These are phyloP conservation scores for Aldabrachelys gigantea DNA, from an alignment of 2,113 vertebrate genomes.

Conservation along the genomic window DNA sequence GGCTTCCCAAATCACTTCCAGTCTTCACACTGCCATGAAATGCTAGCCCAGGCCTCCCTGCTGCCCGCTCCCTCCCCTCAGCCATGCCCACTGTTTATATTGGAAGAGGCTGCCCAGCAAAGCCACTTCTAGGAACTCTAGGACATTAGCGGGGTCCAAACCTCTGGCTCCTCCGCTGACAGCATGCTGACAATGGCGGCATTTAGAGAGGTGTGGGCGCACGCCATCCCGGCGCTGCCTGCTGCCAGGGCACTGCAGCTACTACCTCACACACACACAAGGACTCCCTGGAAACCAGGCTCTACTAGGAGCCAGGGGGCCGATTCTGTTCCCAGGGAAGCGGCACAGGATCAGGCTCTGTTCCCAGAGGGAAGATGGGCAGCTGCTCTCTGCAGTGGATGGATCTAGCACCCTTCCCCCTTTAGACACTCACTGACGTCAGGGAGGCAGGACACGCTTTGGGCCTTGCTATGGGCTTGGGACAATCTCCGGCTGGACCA, in stretches of 20 bases:
- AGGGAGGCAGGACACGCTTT: background rate
- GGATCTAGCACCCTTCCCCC: background rate
- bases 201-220: background rate
- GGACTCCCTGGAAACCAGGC: background rate
- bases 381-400: background rate
- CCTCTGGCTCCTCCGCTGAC: background rate
- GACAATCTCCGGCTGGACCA: fast-evolving
- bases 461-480: background rate
- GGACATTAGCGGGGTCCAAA: background rate
- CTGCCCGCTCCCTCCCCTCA: background rate
- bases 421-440: background rate
- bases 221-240: too few species aligned
- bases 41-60: background rate
- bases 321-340: background rate
- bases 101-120: background rate
- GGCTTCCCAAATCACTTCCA: background rate
- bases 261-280: background rate
- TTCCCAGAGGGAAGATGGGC: background rate
- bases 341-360: background rate
- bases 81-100: background rate
- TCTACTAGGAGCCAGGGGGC: background rate
- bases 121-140: background rate
- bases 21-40: background rate
- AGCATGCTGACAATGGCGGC: background rate
- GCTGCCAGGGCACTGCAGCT: background rate